Conservation (phyloP, 2,113 vertebrate species). For the Misgurnus mizolepis region DNA sequence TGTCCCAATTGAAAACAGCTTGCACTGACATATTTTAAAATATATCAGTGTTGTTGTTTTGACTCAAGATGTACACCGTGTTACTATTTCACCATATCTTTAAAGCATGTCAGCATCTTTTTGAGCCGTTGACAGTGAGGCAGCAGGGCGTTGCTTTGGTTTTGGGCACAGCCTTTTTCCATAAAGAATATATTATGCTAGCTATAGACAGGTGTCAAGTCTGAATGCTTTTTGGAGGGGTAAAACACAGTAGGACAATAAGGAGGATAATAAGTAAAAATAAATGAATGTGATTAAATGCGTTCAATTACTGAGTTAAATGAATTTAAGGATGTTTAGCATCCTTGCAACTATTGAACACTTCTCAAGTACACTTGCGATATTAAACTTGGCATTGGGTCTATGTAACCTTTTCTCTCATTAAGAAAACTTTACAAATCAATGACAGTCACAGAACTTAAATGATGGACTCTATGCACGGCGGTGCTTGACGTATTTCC, state of each 20-base stretch:
- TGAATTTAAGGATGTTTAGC: constrained; percentile 54
- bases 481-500: no score
- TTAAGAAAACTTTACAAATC: no score
- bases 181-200: no score
- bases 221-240: not conserved
- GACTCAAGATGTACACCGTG: no score
- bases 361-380: constrained; percentile 7
- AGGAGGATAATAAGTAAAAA: not conserved
- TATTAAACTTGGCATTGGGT: constrained; percentile 30
- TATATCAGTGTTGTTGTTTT: no score
- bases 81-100: no score
- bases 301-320: not conserved
- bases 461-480: no score
- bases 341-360: constrained; percentile 8
- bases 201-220: not conserved
- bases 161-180: no score
- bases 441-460: no score
- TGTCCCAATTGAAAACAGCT: no score
- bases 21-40: no score
- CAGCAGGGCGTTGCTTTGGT: not conserved
- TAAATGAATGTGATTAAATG: constrained; percentile 2
- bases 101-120: not conserved
- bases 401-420: not conserved
- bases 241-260: not conserved
- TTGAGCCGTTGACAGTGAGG: not conserved